Evolutionary conservation across 2,888 invertebrate species (phyloP), one percentile per base, ranked within the genome.

Genomic region (Beris chalybata): DNA sequence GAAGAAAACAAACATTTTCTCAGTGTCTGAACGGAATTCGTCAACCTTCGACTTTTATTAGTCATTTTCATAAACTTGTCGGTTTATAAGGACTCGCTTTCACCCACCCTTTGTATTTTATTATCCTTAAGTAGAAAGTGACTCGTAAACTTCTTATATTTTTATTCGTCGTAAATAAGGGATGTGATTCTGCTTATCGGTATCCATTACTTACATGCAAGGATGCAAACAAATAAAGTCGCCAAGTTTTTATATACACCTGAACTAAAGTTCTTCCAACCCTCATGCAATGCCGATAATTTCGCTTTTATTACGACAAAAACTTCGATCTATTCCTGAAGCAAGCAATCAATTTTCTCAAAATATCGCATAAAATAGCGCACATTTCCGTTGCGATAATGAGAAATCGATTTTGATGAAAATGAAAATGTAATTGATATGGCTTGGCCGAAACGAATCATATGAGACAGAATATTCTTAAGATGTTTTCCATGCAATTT

Each of bases 111-210:
- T 43, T 29, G 12, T n/a, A 38, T 61, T 61, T 61, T 61, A 61
- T 61, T 61, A 52, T 50, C 50, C 52, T 52, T 52, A 61, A 52
- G 50, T 61, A 61, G 38, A 61, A 48, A 59, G 48, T 48, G 48
- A 61, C 61, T 61, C 61, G 61, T 61, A 61, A 61, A 61, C 50
- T 30, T 61, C 61, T 38, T 61, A 61, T 61, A 61, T 50, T 61
- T 61, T 61, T 61, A 61, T 61, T 61, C 31, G 15, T 61, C 61
- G 50, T 61, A 61, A 61, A 61, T 61, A 61, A 43, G 43, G 50
- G 50, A 61, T 61, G 61, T 52, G 52, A 61, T 61, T 50, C 38
- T 6, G 5, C n/a, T 15, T 48, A 15, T 48, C 13, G 15, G 12
- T 6, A n/a, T 15, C 5, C 15, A 6, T 15, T 48, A 15, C 48